A percentile compares a stretch with the other conserved stretches of the same genome.
phyloP scores from a whole-genome alignment of 2,113 vertebrate genomes.

The Gobiocypris rarus region DNA sequence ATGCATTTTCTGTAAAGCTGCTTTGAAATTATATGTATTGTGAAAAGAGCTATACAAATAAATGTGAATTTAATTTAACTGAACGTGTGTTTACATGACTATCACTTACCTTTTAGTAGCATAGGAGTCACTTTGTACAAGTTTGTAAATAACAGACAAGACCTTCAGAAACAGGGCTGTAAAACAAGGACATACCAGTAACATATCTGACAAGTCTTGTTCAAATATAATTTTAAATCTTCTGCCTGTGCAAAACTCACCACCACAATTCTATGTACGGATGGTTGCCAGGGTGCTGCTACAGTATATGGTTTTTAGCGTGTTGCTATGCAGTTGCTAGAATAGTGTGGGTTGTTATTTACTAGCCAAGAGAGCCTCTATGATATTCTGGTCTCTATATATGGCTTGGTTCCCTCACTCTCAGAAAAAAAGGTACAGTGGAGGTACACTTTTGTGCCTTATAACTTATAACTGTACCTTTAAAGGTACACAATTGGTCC shows the following conservation, averaged over 20 bases:
- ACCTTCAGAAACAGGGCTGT: conserved; percentile 88
- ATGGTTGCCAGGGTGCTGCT: neutral
- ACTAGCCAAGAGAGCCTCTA: neutral
- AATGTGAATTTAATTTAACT: too few relatives aligned
- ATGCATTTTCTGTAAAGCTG: too few relatives aligned
- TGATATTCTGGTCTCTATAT: neutral
- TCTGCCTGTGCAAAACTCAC: neutral
- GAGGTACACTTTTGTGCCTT: too few relatives aligned
- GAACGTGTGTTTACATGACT: neutral
- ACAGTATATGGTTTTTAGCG: neutral
- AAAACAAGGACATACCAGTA: conserved; percentile 50
- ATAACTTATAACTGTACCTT: too few relatives aligned
- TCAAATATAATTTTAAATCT: neutral
- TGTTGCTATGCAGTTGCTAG: conserved; percentile 1
- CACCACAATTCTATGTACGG: neutral
- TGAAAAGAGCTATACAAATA: too few relatives aligned
- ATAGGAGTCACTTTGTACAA: conserved; percentile 90
- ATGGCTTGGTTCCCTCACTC: neutral
- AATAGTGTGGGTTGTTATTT: neutral
- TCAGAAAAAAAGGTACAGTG: too few relatives aligned
- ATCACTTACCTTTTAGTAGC: conserved; percentile 90
- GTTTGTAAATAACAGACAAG: conserved; percentile 88
- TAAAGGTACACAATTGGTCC: too few relatives aligned
- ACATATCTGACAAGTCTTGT: neutral
- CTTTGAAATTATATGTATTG: too few relatives aligned